A percentile compares a stretch with the other conserved stretches of the same genome.
Conservation (phyloP, 2,113 vertebrate species). For the Protomyctophum bolini region DNA sequence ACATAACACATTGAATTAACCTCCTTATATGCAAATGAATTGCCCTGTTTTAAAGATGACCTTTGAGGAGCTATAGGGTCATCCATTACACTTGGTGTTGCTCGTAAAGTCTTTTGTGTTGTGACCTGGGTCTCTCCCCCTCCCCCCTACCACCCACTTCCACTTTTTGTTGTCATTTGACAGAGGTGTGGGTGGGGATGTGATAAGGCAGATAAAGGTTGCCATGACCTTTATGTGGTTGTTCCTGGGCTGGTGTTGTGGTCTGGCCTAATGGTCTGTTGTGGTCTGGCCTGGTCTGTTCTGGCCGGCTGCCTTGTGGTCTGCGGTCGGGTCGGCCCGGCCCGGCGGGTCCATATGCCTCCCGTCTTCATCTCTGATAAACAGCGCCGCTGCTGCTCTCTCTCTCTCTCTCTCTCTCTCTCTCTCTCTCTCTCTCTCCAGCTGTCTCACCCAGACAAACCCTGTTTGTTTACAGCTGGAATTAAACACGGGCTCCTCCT, state of each 20-base stretch:
- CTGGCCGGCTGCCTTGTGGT: neutral
- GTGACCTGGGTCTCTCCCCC: too few relatives aligned
- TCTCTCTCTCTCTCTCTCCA: constrained; percentile 7
- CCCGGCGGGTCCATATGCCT: constrained; percentile 1
- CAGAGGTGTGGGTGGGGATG: neutral
- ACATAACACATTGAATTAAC: too few relatives aligned
- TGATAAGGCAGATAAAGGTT: neutral
- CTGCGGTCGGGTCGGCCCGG: too few relatives aligned
- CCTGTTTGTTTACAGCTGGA: constrained; percentile 11
- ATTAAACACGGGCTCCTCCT: constrained; percentile 13
- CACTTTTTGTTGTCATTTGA: neutral
- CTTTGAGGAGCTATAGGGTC: too few relatives aligned
- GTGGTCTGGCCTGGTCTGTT: too few relatives aligned
- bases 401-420: neutral
- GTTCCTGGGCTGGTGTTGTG: too few relatives aligned
- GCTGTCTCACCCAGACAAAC: constrained; percentile 4
- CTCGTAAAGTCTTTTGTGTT: too few relatives aligned
- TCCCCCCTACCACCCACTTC: too few relatives aligned
- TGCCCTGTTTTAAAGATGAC: too few relatives aligned
- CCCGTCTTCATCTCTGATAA: neutral
- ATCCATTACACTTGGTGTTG: too few relatives aligned
- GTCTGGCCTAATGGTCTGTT: too few relatives aligned
- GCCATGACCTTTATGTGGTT: neutral
- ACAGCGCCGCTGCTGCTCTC: constrained; percentile 9
- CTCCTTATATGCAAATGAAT: too few relatives aligned